Conservation (phyloP, 2,888 invertebrate genomes). For the Pristionchus exspectatus region DNA sequence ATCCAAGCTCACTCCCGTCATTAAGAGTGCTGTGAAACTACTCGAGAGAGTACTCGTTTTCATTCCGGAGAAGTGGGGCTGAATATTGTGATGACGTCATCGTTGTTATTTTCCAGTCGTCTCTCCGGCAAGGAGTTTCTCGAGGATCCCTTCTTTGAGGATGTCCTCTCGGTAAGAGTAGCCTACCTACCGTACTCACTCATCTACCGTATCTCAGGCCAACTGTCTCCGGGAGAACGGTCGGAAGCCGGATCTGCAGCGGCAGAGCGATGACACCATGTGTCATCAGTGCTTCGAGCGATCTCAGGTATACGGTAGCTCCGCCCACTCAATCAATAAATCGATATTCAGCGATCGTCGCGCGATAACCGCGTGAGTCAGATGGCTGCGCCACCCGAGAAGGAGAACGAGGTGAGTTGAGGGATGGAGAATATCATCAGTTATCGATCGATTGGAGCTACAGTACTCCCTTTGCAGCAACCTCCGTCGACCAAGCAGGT, state of each 20-base stretch:
- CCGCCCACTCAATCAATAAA: neutral
- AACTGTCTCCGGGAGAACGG: constrained; percentile 23
- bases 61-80: constrained; percentile 23
- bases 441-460: neutral
- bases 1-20: neutral
- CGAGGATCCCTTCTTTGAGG: constrained; percentile 52
- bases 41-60: constrained; percentile 36
- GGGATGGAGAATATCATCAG: neutral
- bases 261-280: constrained; percentile 46
- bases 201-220: neutral
- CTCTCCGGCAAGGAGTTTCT: constrained; percentile 31
- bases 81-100: neutral
- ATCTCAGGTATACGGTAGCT: constrained; percentile 32
- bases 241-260: constrained; percentile 20
- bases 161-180: constrained; percentile 38
- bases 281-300: constrained; percentile 50
- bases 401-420: constrained; percentile 6
- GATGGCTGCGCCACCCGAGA: constrained; percentile 25
- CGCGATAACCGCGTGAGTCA: constrained; percentile 32
- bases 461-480: neutral
- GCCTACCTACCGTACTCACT: neutral
- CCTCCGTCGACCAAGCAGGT: constrained; percentile 28
- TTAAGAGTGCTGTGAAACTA: neutral
- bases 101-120: constrained; percentile 1
- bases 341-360: neutral